These are phyloP conservation scores for Silurus lanzhouensis DNA, from an alignment of 2,797 vertebrate genomes.

Conservation along the genomic window DNA sequence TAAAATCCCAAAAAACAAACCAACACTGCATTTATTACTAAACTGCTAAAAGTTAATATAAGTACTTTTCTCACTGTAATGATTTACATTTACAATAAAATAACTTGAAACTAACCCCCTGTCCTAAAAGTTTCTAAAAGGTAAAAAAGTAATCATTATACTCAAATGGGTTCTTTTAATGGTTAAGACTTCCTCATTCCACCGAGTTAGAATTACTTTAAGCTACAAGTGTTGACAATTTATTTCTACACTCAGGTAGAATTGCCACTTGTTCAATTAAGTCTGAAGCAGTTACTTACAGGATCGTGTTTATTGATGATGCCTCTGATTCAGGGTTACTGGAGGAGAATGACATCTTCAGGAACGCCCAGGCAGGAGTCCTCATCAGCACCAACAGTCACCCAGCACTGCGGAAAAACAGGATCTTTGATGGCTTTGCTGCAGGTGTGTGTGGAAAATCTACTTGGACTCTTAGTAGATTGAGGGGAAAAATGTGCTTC, in stretches of 20 bases:
- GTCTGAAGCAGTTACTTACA: background rate
- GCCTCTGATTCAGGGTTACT: conserved; percentile 80
- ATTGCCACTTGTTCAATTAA: too few relatives aligned
- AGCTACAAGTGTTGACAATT: too few relatives aligned
- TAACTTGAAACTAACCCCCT: too few relatives aligned
- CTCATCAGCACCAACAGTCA: conserved; percentile 99
- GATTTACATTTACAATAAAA: too few relatives aligned
- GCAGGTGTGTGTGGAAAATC: conserved; percentile 78
- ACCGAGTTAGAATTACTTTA: too few relatives aligned
- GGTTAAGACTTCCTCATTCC: too few relatives aligned
- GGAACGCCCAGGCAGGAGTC: conserved; percentile 97
- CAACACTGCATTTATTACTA: too few relatives aligned
- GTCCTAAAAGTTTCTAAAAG: background rate
- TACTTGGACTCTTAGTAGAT: background rate
- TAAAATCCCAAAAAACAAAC: too few relatives aligned
- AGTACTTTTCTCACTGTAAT: too few relatives aligned
- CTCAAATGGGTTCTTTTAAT: too few relatives aligned
- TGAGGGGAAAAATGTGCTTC: background rate
- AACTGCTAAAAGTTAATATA: too few relatives aligned
- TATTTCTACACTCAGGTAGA: too few relatives aligned
- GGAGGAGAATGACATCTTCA: conserved; percentile 99
- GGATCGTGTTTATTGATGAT: background rate
- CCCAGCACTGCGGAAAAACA: conserved; percentile 93
- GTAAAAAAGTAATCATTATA: background rate
- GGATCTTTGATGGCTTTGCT: conserved; percentile 99